Evolutionary conservation across 2,888 invertebrate genomes (phyloP), one percentile per base, ranked within the genome.

Genomic region (Torymus aiolomorphi): DNA sequence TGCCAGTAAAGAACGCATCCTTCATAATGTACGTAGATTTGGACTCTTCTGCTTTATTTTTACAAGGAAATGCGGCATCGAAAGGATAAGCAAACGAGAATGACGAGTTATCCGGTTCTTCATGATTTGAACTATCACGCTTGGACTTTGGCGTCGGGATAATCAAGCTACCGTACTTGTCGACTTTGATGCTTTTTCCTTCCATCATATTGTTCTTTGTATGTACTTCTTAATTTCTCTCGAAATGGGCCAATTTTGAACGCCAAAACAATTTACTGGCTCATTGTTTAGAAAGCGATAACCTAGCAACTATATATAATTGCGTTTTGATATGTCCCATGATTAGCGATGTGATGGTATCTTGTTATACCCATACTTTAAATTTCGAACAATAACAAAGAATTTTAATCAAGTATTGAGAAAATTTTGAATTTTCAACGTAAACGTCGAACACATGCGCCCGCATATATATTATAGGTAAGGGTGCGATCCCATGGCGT

Each of bases 1-100:
- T 92, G 81, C 65, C 89, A 82, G 56, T 90, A 89, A 84, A 86
- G 52, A 84, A 83, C 13, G 72, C 10, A 56, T 81, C 74, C 13
- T 78, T 80, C 71, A 77, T 77, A 62, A 71, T 52, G 16, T 72
- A 59, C 18, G 13, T 54, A 52, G 18, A 18, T 16, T 59, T 31
- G 0, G 42, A 10, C 42, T n/a, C 14, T 56, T 59, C 42, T 42
- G 8, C 42, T 42, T 42, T 42, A 42, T 42, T 8, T 11, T 49
- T 8, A 66, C n/a, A 66, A 10, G 74, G 1, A 42, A 42, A 8
- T 10, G 42, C 42, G 8, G 59, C 31, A 57, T 49, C n/a, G 8
- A 14, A 3, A 16, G 71, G 70, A 51, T 76, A 18, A 49, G 56
- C 20, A 14, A 70, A 70, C 18, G 76, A 70, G 12, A 76, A 76